Conservation (phyloP, 2,797 vertebrate species). For the Lacerta agilis region DNA sequence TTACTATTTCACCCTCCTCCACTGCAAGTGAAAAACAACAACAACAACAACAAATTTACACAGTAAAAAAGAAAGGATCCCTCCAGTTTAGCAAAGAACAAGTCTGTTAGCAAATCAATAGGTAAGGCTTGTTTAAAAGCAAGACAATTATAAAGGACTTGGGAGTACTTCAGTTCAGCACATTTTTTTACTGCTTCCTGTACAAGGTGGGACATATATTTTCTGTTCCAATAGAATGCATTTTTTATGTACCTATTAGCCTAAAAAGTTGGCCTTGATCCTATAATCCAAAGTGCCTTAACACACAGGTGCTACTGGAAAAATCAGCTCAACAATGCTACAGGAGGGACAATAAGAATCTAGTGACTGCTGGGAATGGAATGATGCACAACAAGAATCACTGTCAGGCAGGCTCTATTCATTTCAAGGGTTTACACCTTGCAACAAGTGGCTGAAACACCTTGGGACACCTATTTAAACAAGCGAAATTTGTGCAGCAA, state of each 20-base stretch:
- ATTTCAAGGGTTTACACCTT: background rate
- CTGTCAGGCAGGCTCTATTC: background rate
- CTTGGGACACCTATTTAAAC: background rate
- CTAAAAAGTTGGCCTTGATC: background rate
- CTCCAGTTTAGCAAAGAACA: fast-evolving
- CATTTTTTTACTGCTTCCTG: background rate
- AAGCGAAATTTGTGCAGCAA: background rate
- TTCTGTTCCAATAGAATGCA: background rate
- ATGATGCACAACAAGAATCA: background rate
- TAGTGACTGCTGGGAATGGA: background rate
- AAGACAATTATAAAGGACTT: background rate
- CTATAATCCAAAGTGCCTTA: background rate
- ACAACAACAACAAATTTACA: background rate
- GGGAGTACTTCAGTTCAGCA: background rate
- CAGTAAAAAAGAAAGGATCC: too few species aligned
- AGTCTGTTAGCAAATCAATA: background rate
- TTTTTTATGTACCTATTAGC: too few species aligned
- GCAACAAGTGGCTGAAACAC: too few species aligned
- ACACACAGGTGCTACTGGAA: background rate
- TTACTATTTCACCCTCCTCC: too few species aligned
- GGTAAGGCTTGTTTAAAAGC: background rate
- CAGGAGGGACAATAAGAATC: background rate
- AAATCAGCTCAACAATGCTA: background rate
- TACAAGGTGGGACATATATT: background rate
- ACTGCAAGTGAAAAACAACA: fast-evolving